Evolutionary conservation across 2,888 invertebrate genomes (phyloP).

Genomic region (Bibio marci): DNA sequence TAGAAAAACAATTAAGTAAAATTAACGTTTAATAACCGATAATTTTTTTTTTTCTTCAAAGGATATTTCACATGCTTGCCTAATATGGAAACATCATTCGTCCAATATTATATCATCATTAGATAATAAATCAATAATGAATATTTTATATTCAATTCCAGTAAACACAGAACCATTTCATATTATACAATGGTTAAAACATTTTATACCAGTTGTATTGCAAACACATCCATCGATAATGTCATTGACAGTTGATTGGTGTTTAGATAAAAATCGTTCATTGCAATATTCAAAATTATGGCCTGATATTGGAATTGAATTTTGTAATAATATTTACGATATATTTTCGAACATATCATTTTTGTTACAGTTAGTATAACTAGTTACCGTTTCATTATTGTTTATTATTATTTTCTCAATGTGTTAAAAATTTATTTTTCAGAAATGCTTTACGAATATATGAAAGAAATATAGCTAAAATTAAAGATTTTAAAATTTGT

Average conservation of each 20-base stretch:
- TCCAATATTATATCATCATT: conserved; percentile 20
- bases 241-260: conserved; percentile 25
- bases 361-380: conserved; percentile 11
- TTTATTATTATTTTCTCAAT: not conserved
- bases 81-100: conserved; percentile 27
- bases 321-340: conserved; percentile 21
- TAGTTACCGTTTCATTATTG: not conserved
- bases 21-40: too few species aligned
- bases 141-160: conserved; percentile 22
- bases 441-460: conserved; percentile 25
- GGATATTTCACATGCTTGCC: conserved; percentile 23
- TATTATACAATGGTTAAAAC: conserved; percentile 25
- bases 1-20: too few species aligned
- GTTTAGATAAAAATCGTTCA: conserved; percentile 22
- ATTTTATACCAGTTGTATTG: conserved; percentile 24
- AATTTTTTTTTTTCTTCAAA: too few species aligned
- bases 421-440: not conserved
- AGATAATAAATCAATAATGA: conserved; percentile 18
- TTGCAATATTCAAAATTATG: conserved; percentile 25
- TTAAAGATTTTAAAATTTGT: conserved; percentile 21
- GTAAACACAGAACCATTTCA: conserved; percentile 21
- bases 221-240: conserved; percentile 24
- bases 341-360: conserved; percentile 25
- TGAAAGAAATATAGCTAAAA: conserved; percentile 21
- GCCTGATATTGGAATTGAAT: conserved; percentile 29